Evolutionary conservation across 2,888 invertebrate genomes (phyloP).

Genomic region (Troilus luridus): DNA sequence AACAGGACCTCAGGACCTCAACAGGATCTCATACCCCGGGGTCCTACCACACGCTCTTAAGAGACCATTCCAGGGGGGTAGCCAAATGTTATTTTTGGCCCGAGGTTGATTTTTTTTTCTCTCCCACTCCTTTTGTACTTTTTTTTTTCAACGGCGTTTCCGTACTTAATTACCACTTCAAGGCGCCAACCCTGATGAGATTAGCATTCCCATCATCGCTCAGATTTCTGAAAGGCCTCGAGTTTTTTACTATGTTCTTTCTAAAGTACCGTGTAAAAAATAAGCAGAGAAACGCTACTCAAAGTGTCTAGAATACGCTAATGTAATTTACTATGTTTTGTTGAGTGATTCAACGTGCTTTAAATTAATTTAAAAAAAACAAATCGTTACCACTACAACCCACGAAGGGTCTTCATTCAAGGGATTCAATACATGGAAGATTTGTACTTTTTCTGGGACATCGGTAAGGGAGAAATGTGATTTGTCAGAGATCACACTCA

Average conservation of each 20-base stretch:
- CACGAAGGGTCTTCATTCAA: too few relatives aligned
- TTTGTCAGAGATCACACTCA: too few relatives aligned
- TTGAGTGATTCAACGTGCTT: too few relatives aligned
- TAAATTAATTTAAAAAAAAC: too few relatives aligned
- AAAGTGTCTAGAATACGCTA: too few relatives aligned
- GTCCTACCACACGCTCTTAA: conserved; percentile 24
- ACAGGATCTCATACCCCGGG: not conserved
- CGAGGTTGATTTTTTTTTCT: not conserved
- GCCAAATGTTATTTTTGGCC: conserved; percentile 1
- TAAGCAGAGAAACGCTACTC: too few relatives aligned
- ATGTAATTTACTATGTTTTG: too few relatives aligned
- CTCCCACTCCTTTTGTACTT: not conserved
- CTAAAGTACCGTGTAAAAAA: too few relatives aligned
- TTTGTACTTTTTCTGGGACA: too few relatives aligned
- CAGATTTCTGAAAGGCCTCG: not conserved
- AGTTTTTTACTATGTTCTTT: not conserved
- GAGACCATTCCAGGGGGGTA: conserved; percentile 5
- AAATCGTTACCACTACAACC: too few relatives aligned
- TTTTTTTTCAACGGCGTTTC: not conserved
- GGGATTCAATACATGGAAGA: too few relatives aligned
- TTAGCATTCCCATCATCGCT: not conserved
- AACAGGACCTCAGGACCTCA: not conserved
- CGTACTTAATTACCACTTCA: conserved; percentile 20
- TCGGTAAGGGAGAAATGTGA: too few relatives aligned
- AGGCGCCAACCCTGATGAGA: not conserved